Percentiles rank a stretch among this genome's conserved stretches.
These are phyloP conservation scores for Cranoglanis bouderius DNA, from an alignment of 2,113 vertebrate genomes.

Conservation along the genomic window DNA sequence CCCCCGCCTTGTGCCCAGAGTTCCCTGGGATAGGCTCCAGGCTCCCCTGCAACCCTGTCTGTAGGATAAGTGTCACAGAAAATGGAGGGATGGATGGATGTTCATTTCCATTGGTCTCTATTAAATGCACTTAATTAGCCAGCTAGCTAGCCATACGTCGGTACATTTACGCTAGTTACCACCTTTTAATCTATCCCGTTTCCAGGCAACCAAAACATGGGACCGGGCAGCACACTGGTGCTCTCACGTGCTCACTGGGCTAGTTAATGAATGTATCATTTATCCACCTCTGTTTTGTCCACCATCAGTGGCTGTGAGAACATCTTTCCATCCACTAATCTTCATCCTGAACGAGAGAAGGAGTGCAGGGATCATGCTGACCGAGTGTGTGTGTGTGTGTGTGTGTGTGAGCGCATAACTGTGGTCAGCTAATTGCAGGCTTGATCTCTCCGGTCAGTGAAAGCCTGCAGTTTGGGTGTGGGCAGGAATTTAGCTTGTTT, in stretches of 20 bases:
- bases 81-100: too few species aligned
- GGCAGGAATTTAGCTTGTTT: conserved; percentile 41
- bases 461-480: conserved; percentile 48
- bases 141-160: neutral
- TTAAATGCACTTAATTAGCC: neutral
- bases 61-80: too few species aligned
- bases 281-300: neutral
- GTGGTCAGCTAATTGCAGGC: conserved; percentile 50
- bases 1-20: too few species aligned
- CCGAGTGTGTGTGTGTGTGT: neutral
- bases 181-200: neutral
- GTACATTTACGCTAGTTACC: neutral
- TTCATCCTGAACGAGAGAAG: neutral
- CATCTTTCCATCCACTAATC: neutral
- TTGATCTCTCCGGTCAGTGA: conserved; percentile 39
- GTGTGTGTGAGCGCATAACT: conserved; percentile 41
- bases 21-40: too few species aligned
- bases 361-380: conserved; percentile 25
- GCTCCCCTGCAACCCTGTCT: too few species aligned
- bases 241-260: neutral
- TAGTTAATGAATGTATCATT: neutral
- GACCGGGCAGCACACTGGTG: neutral
- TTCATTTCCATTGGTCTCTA: neutral
- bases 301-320: conserved; percentile 1
- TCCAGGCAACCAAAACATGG: neutral